phyloP scores from a whole-genome alignment of 2,797 vertebrate genomes.

The Champsocephalus esox region DNA sequence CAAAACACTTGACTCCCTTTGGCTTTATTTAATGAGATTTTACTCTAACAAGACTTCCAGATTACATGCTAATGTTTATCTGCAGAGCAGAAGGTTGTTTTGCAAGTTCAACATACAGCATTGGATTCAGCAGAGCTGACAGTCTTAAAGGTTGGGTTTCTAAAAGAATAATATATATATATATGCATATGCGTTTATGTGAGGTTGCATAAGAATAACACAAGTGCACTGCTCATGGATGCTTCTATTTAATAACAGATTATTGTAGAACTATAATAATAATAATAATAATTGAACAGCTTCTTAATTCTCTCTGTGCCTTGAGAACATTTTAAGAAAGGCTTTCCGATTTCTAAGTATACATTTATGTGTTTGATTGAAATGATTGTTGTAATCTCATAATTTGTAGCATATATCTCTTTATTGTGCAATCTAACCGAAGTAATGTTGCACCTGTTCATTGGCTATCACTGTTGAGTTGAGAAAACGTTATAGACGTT shows the following conservation, averaged over 20 bases:
- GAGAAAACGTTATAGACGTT: neutral
- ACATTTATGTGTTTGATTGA: no score
- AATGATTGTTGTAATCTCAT: neutral
- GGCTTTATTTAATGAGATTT: conserved; percentile 32
- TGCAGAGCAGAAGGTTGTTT: neutral
- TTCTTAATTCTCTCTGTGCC: neutral
- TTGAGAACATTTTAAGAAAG: neutral
- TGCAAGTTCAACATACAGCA: neutral
- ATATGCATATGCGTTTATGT: neutral
- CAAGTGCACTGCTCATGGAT: neutral
- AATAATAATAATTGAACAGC: neutral
- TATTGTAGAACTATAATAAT: neutral
- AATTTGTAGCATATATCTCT: no score
- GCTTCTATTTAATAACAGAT: neutral
- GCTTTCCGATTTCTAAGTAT: neutral
- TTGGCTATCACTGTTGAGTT: neutral
- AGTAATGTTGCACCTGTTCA: neutral
- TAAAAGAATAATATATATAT: neutral
- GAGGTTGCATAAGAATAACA: neutral
- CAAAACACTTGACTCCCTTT: conserved; percentile 24
- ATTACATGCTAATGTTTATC: conserved; percentile 15
- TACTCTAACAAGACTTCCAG: conserved; percentile 22
- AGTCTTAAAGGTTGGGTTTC: neutral
- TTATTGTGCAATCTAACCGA: neutral
- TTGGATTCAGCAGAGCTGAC: neutral